A percentile compares a stretch with the other conserved stretches of the same genome.
Conservation (phyloP, 2,888 invertebrate genomes). For the Patella depressa region DNA sequence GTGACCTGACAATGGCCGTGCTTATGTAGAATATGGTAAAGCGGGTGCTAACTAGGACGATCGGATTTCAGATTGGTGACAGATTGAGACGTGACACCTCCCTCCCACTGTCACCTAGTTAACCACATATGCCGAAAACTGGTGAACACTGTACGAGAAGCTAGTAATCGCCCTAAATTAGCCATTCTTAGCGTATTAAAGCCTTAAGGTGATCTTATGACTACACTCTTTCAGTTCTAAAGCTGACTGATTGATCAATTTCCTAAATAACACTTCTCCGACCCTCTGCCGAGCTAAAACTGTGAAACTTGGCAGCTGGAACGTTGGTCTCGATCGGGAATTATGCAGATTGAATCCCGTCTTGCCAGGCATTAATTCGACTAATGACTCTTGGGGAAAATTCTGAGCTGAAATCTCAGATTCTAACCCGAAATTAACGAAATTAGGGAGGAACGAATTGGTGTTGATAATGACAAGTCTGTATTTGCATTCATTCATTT, state of each 20-base stretch:
- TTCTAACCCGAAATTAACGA: slow-evolving; percentile 27
- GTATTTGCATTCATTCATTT: slow-evolving; percentile 17
- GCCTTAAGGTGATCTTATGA: slow-evolving; percentile 11
- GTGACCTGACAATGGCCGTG: too few species aligned
- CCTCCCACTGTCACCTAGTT: not conserved
- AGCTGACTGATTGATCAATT: slow-evolving; percentile 12
- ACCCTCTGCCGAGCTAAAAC: not conserved
- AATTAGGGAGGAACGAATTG: slow-evolving; percentile 29
- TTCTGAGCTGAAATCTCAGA: slow-evolving; percentile 27
- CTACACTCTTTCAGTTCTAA: not conserved
- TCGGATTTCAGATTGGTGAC: not conserved
- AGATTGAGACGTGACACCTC: not conserved
- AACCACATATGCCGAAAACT: slow-evolving; percentile 3
- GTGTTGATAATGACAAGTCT: slow-evolving; percentile 23
- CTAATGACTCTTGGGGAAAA: slow-evolving; percentile 21
- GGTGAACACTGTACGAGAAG: not conserved
- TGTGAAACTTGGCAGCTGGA: slow-evolving; percentile 7
- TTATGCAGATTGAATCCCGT: slow-evolving; percentile 27
- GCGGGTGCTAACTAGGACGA: too few species aligned
- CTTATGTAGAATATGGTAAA: too few species aligned
- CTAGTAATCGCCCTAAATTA: not conserved
- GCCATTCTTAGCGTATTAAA: slow-evolving; percentile 12
- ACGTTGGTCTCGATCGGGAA: slow-evolving; percentile 6
- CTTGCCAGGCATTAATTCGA: slow-evolving; percentile 23
- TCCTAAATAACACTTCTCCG: slow-evolving; percentile 7